Evolutionary conservation across 23 tunicate species (phyloP), one percentile per base, ranked within the genome.

Genomic region (Ciona savignyi): DNA sequence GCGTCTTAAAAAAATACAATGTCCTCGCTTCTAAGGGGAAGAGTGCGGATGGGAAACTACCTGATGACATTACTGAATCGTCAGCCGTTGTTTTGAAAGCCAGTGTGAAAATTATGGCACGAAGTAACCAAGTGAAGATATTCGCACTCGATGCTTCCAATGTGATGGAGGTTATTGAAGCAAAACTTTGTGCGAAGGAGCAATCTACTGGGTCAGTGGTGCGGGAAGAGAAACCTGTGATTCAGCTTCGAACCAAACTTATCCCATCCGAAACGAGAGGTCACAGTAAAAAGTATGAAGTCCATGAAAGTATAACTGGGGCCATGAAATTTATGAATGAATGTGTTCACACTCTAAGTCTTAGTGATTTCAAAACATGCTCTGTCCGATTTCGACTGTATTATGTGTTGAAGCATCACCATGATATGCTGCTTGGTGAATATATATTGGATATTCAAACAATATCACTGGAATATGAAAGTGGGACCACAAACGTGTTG

Each of bases 181-280:
- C 56, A 2, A 51, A 34, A 35, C n/a, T n/a, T n/a, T 30, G 23
- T 48, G 90, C 83, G 23, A 32, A 65, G 29, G 85, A 87, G 42
- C 31, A 25, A 0, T 67, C 68, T 25, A 67, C 71, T 11, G 81
- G 70, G 11, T 51, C 68, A 21, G 35, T 24, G 21, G 66, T 29
- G 9, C 32, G 29, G 3, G 95, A 87, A 9, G 82, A 76, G 25
- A 51, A 32, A 4, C 15, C 69, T 3, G 25, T 81, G 25, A 78
- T 87, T 0, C 97, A 90, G 63, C n/a, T 90, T 4, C 34, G 97
- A 74, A 90, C 97, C 33, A 90, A 90, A 51, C 51, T 90, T 29
- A 6, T 84, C 3, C 90, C 81, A 2, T 30, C 85, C 0, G 97
- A 90, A 32, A 66, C 68, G 2, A 33, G 97, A 35, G 90, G 97